These are phyloP conservation scores for Corythornis cristatus DNA, from an alignment of 2,113 vertebrate species.

Conservation along the genomic window DNA sequence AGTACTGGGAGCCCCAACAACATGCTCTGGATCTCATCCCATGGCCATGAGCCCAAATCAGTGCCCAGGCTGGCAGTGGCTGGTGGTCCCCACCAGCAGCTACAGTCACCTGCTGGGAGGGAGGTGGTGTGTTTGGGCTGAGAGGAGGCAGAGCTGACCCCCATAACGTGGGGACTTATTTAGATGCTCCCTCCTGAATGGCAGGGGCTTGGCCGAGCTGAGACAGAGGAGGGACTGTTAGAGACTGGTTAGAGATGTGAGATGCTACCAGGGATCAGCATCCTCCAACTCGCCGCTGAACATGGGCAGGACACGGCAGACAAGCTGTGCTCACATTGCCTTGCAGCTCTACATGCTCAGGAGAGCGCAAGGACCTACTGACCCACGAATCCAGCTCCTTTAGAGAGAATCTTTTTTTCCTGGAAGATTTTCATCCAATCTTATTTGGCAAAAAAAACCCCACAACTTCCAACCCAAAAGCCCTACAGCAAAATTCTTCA, in stretches of 20 bases:
- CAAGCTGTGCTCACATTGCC: not conserved
- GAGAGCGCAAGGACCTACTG: fast-evolving
- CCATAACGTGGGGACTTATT: fast-evolving
- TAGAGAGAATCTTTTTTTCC: not conserved
- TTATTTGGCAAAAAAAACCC: not conserved
- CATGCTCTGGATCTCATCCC: not conserved
- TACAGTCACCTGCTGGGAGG: fast-evolving
- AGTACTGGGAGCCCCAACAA: not conserved
- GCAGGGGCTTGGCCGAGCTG: not conserved
- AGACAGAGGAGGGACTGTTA: not conserved
- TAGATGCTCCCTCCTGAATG: not conserved
- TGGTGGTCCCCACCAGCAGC: not conserved
- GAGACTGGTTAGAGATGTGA: fast-evolving
- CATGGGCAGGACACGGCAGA: not conserved
- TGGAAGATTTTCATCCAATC: not conserved
- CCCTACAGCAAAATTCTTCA: not conserved
- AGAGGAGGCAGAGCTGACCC: not conserved
- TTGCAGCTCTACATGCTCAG: not conserved
- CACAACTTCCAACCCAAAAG: not conserved
- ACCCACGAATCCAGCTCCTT: not conserved
- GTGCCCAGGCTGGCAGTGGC: fast-evolving
- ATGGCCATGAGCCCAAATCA: fast-evolving
- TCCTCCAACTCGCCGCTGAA: not conserved
- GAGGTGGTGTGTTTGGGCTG: not conserved
- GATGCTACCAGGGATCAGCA: fast-evolving